Percentiles rank a stretch among this genome's conserved stretches.
Conservation (phyloP, 1,140 invertebrate species). For the Conopomorpha cramerella region DNA sequence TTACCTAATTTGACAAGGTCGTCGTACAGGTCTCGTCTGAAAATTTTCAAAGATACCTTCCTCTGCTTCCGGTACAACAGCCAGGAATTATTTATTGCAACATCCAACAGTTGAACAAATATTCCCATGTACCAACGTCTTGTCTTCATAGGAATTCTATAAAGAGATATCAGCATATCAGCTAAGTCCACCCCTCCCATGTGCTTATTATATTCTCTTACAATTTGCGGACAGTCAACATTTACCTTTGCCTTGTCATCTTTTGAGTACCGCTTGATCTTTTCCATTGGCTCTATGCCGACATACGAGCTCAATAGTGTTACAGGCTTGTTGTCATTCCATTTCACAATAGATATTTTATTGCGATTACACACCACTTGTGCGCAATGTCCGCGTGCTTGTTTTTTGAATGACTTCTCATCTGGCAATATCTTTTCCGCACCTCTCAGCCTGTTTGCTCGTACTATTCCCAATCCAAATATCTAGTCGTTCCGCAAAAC, state of each 20-base stretch:
- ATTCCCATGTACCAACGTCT: slow-evolving; percentile 9
- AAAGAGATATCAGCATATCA: slow-evolving; percentile 4
- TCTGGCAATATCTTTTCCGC: slow-evolving; percentile 6
- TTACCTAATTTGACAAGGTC: neutral
- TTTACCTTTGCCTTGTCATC: slow-evolving; percentile 5
- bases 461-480: no score
- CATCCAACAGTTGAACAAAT: slow-evolving; percentile 12
- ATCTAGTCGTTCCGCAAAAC: no score
- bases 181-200: slow-evolving; percentile 11
- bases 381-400: slow-evolving; percentile 7
- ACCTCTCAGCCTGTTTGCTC: no score
- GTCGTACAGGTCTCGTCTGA: slow-evolving; percentile 8
- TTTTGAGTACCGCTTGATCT: slow-evolving; percentile 3
- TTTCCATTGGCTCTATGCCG: neutral
- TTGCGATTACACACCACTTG: slow-evolving; percentile 7
- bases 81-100: slow-evolving; percentile 17
- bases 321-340: slow-evolving; percentile 11
- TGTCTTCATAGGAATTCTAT: slow-evolving; percentile 8
- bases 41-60: slow-evolving; percentile 9
- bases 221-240: slow-evolving; percentile 5
- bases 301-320: slow-evolving; percentile 2
- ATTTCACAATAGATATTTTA: slow-evolving; percentile 10
- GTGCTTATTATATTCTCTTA: slow-evolving; percentile 6
- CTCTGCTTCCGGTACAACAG: slow-evolving; percentile 9
- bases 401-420: slow-evolving; percentile 13